Percentiles rank a stretch among this genome's conserved stretches.
Evolutionary conservation across 2,113 vertebrate species (phyloP).

Genomic region (Haemorhous mexicanus): DNA sequence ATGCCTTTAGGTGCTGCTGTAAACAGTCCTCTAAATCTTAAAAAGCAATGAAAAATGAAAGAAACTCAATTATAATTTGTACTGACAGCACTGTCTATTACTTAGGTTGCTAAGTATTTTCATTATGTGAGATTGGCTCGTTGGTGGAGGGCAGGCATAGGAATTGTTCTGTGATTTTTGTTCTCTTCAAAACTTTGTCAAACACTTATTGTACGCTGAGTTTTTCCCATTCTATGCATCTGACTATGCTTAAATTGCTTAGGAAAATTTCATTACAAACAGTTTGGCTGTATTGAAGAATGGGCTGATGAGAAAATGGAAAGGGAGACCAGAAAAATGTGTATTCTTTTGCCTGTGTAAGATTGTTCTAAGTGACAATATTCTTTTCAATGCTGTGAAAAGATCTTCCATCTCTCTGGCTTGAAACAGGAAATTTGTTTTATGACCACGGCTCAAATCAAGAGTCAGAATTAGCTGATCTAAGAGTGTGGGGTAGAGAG

Average conservation of each 20-base stretch:
- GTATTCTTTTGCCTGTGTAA: neutral
- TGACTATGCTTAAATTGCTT: neutral
- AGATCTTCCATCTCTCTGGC: neutral
- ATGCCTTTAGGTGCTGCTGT: neutral
- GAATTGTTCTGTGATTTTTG: neutral
- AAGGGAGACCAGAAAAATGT: neutral
- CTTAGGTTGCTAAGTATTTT: slow-evolving; percentile 3
- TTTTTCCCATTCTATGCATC: neutral
- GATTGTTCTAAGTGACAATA: neutral
- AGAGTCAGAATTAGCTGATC: neutral
- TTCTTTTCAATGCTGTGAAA: neutral
- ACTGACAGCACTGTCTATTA: neutral
- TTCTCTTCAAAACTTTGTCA: neutral
- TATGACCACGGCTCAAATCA: neutral
- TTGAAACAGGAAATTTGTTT: neutral
- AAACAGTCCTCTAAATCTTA: slow-evolving; percentile 3
- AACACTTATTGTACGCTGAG: neutral
- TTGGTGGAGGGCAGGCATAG: neutral
- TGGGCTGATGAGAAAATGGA: neutral
- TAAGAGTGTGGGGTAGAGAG: neutral
- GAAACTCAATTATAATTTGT: slow-evolving; percentile 15
- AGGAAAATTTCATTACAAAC: neutral
- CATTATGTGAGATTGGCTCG: neutral
- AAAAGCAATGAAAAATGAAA: slow-evolving; percentile 29
- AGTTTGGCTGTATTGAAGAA: neutral